Evolutionary conservation across 2,113 vertebrate genomes (phyloP), one percentile per base, ranked within the genome.

Genomic region (Pseudopodoces humilis): DNA sequence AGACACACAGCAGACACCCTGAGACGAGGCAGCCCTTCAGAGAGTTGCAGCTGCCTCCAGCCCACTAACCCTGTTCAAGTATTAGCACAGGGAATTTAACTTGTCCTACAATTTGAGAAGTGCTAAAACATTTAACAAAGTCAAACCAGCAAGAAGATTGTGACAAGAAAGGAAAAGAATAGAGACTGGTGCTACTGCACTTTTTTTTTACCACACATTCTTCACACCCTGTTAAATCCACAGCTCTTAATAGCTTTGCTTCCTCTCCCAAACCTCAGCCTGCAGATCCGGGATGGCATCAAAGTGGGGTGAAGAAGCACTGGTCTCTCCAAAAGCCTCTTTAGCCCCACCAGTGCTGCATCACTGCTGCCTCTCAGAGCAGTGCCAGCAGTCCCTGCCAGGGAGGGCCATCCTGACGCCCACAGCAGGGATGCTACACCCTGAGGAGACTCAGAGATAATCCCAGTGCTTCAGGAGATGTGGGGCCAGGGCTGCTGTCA

Each of bases 1-100:
- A 83, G 80, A 41, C 55, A 84, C 1, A 3, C 31, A 60, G 18
- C 70, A 72, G 65, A 58, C 72, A 62, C 6, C 35, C 27, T 0
- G 2, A 84, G 84, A 65, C 7, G 11, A 78, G 50, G 41, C 70
- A 87, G 69, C 53, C 31, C 58, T 92, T 89, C 56, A 74, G 80
- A 86, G 50, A 69, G 75, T 17, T 0, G 4, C 41, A 1, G 6
- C 39, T 20, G 30, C 60, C 87, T 78, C 68, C 70, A 69, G 77
- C 93, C 39, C 9, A 3, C 76, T 81, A 84, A 80, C 90, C 39
- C 43, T 76, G n/a, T 84, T 94, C 83, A 94, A 84, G 90, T 83
- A 96, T 72, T 84, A 92, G 46, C 47, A 77, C 5, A 1, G 37
- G 62, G 69, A 81, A 94, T 86, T 95, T 85, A 86, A 83, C 35